Conservation (phyloP, 2,113 vertebrate genomes). For the Ictalurus furcatus region DNA sequence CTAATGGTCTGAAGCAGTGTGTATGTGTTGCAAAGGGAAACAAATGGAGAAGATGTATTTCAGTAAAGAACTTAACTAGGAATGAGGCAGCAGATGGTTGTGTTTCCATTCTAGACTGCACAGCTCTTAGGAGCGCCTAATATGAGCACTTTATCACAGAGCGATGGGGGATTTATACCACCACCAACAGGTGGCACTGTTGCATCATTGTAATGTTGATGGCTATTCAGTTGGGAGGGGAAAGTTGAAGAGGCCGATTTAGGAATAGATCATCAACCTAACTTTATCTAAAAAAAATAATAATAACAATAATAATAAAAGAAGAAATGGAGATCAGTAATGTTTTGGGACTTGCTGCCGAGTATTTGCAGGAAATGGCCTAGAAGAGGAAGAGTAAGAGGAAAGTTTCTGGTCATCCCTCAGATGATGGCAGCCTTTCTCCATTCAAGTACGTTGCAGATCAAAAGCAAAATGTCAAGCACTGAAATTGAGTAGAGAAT, state of each 20-base stretch:
- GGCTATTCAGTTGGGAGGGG: neutral
- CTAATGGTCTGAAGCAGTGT: slow-evolving; percentile 24
- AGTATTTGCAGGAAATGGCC: neutral
- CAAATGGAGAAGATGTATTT: slow-evolving; percentile 11
- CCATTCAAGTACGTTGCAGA: neutral
- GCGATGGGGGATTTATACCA: neutral
- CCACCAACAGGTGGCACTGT: slow-evolving; percentile 49
- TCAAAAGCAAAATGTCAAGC: slow-evolving; percentile 22
- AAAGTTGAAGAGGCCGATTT: neutral
- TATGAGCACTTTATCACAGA: slow-evolving; percentile 36
- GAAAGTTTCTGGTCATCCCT: neutral
- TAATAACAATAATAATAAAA: neutral
- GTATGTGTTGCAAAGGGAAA: neutral
- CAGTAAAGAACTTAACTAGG: slow-evolving; percentile 25
- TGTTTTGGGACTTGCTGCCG: neutral
- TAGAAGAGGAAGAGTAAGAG: neutral
- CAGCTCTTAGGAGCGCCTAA: slow-evolving; percentile 34
- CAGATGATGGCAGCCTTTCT: slow-evolving; percentile 38
- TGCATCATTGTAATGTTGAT: slow-evolving; percentile 12
- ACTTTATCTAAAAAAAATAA: neutral
- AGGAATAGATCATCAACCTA: slow-evolving; percentile 22
- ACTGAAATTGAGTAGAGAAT: neutral
- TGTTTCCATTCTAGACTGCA: slow-evolving; percentile 44
- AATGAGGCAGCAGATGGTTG: slow-evolving; percentile 52
- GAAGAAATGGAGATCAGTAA: neutral